phyloP scores from a whole-genome alignment of 2,888 invertebrate genomes.

The Syrphus vitripennis region DNA sequence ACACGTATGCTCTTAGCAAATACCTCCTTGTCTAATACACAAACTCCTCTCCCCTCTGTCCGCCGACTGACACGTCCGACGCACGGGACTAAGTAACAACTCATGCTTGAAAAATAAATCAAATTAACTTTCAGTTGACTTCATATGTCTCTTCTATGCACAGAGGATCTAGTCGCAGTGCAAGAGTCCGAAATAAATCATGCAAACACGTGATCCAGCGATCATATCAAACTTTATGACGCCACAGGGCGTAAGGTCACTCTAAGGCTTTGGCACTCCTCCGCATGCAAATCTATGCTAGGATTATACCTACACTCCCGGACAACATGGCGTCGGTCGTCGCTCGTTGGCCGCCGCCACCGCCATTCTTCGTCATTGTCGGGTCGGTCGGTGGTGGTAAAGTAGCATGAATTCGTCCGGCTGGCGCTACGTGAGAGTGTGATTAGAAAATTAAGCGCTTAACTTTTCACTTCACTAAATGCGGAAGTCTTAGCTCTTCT shows the following conservation, averaged over 20 bases:
- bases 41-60: background rate
- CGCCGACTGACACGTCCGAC: too few species aligned
- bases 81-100: conserved; percentile 32
- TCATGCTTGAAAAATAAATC: conserved; percentile 62
- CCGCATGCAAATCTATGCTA: conserved; percentile 57
- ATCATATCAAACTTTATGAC: conserved; percentile 61
- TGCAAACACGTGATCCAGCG: conserved; percentile 66
- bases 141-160: conserved; percentile 42
- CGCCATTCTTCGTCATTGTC: background rate
- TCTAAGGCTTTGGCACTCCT: conserved; percentile 35
- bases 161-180: conserved; percentile 1
- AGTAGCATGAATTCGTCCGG: background rate
- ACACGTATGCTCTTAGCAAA: conserved; percentile 16
- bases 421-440: conserved; percentile 58
- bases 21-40: background rate
- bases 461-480: conserved; percentile 10
- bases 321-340: conserved; percentile 20
- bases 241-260: conserved; percentile 66
- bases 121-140: conserved; percentile 54
- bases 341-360: background rate
- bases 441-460: conserved; percentile 54
- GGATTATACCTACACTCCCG: background rate
- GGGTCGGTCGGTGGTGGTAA: background rate
- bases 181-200: conserved; percentile 65
- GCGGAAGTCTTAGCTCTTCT: conserved; percentile 37